Evolutionary conservation across 64 coral and sea anemone genomes (phyloP).

Genomic region (Trachythela sp.): DNA sequence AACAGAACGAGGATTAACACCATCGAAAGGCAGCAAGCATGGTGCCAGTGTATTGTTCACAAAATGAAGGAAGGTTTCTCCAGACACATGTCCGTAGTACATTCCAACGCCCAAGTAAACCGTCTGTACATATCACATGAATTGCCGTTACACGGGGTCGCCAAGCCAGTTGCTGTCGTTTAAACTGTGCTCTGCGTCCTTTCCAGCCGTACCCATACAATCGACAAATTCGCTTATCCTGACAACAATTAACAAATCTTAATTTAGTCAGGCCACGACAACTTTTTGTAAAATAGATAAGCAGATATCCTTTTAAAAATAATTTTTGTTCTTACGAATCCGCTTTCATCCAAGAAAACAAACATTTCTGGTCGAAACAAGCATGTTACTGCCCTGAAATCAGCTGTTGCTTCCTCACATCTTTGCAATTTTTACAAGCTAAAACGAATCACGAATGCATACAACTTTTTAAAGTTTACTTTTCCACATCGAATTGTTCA

Average conservation of each 20-base stretch:
- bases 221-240: constrained; percentile 11
- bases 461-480: too few relatives aligned
- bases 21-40: constrained; percentile 28
- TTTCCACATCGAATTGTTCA: background rate
- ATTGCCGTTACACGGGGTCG: constrained; percentile 31
- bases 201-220: background rate
- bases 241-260: background rate
- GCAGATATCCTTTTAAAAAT: too few relatives aligned
- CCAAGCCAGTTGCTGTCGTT: background rate
- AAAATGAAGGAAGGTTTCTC: background rate
- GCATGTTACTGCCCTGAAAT: background rate
- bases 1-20: constrained; percentile 34
- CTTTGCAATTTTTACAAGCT: constrained; percentile 30
- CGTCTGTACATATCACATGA: constrained; percentile 28
- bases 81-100: constrained; percentile 20
- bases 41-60: background rate
- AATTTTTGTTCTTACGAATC: constrained; percentile 4
- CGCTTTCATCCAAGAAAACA: background rate
- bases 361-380: constrained; percentile 3
- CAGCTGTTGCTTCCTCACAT: constrained; percentile 23
- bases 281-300: too few relatives aligned
- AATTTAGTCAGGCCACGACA: background rate
- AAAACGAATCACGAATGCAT: background rate
- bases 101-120: constrained; percentile 7
- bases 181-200: background rate